Evolutionary conservation across 2,797 vertebrate genomes (phyloP).

Genomic region (Urosaurus nigricauda): DNA sequence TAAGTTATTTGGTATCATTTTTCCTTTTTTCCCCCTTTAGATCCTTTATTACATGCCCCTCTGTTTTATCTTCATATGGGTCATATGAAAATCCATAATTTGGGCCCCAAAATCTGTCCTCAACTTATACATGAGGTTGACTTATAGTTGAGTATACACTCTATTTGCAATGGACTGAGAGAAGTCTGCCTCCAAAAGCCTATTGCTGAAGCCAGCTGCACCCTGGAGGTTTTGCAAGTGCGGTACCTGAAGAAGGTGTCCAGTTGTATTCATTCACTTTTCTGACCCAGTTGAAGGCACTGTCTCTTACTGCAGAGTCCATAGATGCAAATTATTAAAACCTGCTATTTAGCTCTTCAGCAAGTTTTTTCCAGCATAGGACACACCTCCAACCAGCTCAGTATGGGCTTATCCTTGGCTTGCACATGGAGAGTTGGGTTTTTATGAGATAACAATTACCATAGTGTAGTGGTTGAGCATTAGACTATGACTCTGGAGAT

Average conservation of each 20-base stretch:
- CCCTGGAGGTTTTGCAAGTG: background rate
- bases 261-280: background rate
- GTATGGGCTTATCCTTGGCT: background rate
- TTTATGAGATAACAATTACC: conserved; percentile 24
- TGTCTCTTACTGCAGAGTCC: background rate
- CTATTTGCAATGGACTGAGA: background rate
- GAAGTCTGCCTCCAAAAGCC: background rate
- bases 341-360: background rate
- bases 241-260: background rate
- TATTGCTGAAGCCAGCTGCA: background rate
- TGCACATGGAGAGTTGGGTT: background rate
- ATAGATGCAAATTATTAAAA: background rate
- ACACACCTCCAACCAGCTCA: background rate
- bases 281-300: too few species aligned
- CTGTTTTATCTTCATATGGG: too few species aligned
- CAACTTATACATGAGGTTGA: too few species aligned
- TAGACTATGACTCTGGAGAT: too few species aligned
- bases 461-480: background rate
- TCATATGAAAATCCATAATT: too few species aligned
- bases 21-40: too few species aligned
- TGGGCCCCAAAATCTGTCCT: too few species aligned
- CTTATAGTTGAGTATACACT: too few species aligned
- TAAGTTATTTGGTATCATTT: too few species aligned
- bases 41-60: too few species aligned
- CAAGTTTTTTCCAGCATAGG: background rate